These are phyloP conservation scores for Vanessa atalanta DNA, from an alignment of 1,140 invertebrate genomes.

Conservation along the genomic window DNA sequence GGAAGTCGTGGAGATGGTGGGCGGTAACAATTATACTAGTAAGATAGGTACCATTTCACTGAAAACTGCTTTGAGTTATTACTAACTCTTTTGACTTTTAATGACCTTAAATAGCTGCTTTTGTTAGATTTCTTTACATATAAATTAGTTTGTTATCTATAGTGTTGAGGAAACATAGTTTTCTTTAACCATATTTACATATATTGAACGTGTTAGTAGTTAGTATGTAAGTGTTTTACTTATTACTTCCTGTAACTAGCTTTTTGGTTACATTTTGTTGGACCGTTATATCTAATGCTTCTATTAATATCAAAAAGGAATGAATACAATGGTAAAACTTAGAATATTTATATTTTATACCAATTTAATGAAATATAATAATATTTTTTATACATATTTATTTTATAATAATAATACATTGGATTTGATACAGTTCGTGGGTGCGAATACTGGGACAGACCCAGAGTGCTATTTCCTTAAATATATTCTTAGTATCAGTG, in stretches of 20 bases:
- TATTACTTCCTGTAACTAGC: neutral
- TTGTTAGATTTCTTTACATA: neutral
- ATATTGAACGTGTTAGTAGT: neutral
- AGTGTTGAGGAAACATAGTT: neutral
- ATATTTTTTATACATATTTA: no score
- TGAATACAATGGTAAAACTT: no score
- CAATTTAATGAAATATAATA: no score
- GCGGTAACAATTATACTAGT: slow-evolving; percentile 29
- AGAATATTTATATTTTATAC: no score
- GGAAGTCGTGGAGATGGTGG: slow-evolving; percentile 49
- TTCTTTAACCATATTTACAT: neutral
- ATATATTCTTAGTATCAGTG: no score
- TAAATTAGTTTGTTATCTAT: no score
- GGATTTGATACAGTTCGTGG: no score
- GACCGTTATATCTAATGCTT: neutral
- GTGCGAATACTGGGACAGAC: no score
- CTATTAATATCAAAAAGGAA: neutral
- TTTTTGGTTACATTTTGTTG: neutral
- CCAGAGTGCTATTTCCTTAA: no score
- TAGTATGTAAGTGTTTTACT: neutral
- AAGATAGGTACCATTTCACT: slow-evolving; percentile 6
- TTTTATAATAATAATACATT: no score
- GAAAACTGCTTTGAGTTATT: neutral
- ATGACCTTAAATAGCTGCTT: neutral
- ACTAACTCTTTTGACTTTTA: neutral